A percentile compares a stretch with the other conserved stretches of the same genome.
phyloP scores from a whole-genome alignment of 2,888 invertebrate genomes.

The Plebejus anna region DNA sequence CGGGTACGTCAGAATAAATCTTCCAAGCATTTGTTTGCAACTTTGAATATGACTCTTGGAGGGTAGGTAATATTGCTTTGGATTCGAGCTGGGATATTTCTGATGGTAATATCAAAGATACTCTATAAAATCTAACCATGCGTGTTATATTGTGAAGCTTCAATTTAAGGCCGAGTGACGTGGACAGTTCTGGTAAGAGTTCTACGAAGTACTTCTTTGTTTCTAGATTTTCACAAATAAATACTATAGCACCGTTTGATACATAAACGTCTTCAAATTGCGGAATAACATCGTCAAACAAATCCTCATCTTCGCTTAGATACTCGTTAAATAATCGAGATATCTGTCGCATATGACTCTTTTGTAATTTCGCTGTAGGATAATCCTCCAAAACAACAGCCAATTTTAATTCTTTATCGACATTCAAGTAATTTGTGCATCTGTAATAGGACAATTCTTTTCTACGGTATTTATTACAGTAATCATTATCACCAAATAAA shows the following conservation, averaged over 20 bases:
- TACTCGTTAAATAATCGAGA: constrained; percentile 69
- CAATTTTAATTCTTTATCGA: constrained; percentile 65
- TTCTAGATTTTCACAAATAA: constrained; percentile 70
- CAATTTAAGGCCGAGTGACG: constrained; percentile 62
- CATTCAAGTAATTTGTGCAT: constrained; percentile 67
- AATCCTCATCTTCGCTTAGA: constrained; percentile 64
- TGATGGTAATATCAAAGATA: constrained; percentile 62
- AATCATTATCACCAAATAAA: constrained; percentile 9
- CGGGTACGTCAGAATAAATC: constrained; percentile 66
- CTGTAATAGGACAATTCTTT: constrained; percentile 60
- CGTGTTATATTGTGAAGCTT: constrained; percentile 59
- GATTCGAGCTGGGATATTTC: constrained; percentile 62
- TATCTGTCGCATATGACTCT: constrained; percentile 61
- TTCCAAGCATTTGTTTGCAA: constrained; percentile 70
- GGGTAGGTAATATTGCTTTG: constrained; percentile 52
- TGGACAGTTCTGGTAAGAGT: constrained; percentile 60
- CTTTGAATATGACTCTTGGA: constrained; percentile 54
- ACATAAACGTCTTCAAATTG: constrained; percentile 69
- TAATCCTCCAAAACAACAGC: constrained; percentile 67
- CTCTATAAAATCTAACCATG: constrained; percentile 63
- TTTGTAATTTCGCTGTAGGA: constrained; percentile 66
- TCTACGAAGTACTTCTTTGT: constrained; percentile 66
- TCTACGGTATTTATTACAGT: constrained; percentile 54
- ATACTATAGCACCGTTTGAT: constrained; percentile 70
- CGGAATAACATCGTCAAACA: constrained; percentile 60